phyloP scores from a whole-genome alignment of 2,888 invertebrate genomes.

The Homarus gammarus region DNA sequence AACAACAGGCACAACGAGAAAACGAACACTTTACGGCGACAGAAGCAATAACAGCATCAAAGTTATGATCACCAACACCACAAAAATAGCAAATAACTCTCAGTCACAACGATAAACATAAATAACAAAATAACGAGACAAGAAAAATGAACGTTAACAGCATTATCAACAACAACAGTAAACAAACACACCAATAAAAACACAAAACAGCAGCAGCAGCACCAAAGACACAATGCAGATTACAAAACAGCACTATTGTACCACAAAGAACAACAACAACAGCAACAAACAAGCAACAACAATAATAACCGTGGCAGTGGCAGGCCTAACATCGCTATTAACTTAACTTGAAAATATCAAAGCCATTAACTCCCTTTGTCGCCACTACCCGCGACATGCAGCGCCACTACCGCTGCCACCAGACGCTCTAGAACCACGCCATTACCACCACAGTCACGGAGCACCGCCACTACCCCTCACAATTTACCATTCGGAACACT shows the following conservation, averaged over 20 bases:
- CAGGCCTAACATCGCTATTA: background rate
- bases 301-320: background rate
- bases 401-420: background rate
- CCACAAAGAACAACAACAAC: background rate
- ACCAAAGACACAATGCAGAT: background rate
- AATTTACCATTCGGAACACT: background rate
- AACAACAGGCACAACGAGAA: no score
- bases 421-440: background rate
- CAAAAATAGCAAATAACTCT: no score
- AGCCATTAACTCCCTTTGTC: background rate
- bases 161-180: background rate
- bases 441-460: conserved; percentile 2
- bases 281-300: background rate
- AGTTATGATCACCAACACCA: no score
- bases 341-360: background rate
- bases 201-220: background rate
- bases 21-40: no score
- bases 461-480: background rate
- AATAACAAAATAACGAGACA: no score
- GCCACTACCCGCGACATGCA: background rate
- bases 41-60: no score
- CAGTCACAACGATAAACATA: no score
- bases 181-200: background rate
- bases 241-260: background rate
- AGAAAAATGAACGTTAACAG: background rate